phyloP scores from a whole-genome alignment of 2,888 invertebrate species.

The Macrophya annulata region DNA sequence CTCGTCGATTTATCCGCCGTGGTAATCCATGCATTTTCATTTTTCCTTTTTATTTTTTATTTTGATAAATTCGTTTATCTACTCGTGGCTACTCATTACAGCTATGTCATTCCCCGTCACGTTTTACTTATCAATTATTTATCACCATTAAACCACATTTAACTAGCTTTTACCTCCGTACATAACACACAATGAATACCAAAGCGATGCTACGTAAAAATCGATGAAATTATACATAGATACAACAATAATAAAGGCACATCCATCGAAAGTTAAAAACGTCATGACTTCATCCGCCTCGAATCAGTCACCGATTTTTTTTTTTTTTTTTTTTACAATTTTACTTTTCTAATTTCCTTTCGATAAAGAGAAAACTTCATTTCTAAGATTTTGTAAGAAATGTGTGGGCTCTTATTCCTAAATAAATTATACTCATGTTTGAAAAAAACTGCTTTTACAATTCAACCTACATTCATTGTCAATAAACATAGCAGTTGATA shows the following conservation, averaged over 20 bases:
- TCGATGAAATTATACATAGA: slow-evolving; percentile 10
- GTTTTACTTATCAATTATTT: slow-evolving; percentile 11
- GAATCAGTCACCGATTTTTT: not conserved
- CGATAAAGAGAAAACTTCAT: too few relatives aligned
- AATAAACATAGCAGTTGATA: too few relatives aligned
- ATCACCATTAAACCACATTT: not conserved
- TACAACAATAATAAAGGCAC: not conserved
- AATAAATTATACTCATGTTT: too few relatives aligned
- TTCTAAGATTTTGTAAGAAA: too few relatives aligned
- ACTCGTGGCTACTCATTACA: not conserved
- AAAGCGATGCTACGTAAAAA: not conserved
- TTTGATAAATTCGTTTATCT: too few relatives aligned
- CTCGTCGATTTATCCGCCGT: not conserved
- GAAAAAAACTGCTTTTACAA: too few relatives aligned
- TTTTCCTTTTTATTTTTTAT: not conserved
- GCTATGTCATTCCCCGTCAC: not conserved
- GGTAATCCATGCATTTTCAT: not conserved
- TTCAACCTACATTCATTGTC: too few relatives aligned
- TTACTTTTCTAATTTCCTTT: not conserved
- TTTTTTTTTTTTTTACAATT: not conserved
- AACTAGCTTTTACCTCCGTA: not conserved
- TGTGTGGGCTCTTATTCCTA: too few relatives aligned
- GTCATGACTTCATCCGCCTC: not conserved
- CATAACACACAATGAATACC: not conserved
- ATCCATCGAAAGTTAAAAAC: not conserved